Base-by-base conservation (phyloP, 2,113 vertebrate species). In the Phoxinus phoxinus region DNA sequence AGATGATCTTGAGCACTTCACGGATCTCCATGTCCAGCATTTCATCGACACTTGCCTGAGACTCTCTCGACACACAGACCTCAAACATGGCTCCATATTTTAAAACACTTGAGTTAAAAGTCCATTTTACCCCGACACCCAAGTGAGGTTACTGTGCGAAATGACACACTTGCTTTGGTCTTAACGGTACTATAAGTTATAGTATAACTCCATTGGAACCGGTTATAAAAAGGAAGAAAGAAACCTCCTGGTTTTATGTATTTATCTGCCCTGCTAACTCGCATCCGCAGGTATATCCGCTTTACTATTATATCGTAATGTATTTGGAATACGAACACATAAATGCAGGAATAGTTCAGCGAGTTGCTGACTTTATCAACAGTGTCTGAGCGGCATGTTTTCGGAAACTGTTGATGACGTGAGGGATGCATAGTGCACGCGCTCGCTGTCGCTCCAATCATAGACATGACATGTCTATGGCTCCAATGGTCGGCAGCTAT, bases 81-180 rank as follows among this genome's bases (percentile, higher is more conserved):
- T 90, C 13, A 90, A 82, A 56, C 89, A 89, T 2, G 81, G 44
- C 15, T 88, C 76, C 91, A 92, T 89, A 32, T 13, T 73, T 59
- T 12, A 81, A 19, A 25, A 51, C 15, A 25, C 30, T n/a, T 6
- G 15, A 63, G 58, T 88, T 69, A 69, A 69, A 85, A 61, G 48
- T 59, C 23, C 19, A 27, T 71, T 71, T 85, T 61, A 27, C 19
- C 46, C 32, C 23, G 13, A 48, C 72, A 32, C 12, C 27, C 72
- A 79, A n/a, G 13, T 27, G 56, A 59, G 58, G 13, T 65, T 44
- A 30, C 78, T 10, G 78, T 6, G 17, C n/a, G 46, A 53, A 1
- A n/a, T 10, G 48, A 37, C 67, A 67, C 65, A 25, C 7, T 75
- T 21, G 21, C 27, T 53, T 35, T 19, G 15, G 48, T 32, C 48